Conservation (phyloP, 2,888 invertebrate species). For the Volucella inanis region DNA sequence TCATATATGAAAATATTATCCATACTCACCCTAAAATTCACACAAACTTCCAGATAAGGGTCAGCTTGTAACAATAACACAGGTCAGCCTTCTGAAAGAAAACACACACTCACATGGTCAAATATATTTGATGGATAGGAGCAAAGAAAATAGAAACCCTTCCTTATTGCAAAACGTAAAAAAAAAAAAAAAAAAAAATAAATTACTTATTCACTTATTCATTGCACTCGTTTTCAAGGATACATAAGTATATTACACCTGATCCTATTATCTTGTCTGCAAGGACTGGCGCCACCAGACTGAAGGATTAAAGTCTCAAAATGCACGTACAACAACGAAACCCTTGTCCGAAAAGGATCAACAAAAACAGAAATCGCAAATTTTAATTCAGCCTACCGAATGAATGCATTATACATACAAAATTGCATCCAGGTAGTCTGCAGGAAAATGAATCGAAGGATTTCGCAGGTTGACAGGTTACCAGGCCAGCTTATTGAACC, state of each 20-base stretch:
- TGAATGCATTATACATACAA: constrained; percentile 18
- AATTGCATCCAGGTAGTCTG: constrained; percentile 47
- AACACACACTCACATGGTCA: constrained; percentile 38
- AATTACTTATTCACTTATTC: constrained; percentile 65
- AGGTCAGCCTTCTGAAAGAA: constrained; percentile 14
- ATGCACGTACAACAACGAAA: constrained; percentile 31
- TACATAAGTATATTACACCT: constrained; percentile 72
- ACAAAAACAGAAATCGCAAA: constrained; percentile 28
- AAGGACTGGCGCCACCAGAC: constrained; percentile 69
- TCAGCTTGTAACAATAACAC: constrained; percentile 60
- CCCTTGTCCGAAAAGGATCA: constrained; percentile 43
- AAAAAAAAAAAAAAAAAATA: neutral
- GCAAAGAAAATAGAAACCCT: constrained; percentile 48
- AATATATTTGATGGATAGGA: constrained; percentile 31
- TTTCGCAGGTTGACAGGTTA: constrained; percentile 54
- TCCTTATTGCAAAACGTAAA: constrained; percentile 40
- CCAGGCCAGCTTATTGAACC: constrained; percentile 52
- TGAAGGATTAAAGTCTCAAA: constrained; percentile 70
- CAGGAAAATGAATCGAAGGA: constrained; percentile 28
- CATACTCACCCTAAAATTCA: constrained; percentile 43
- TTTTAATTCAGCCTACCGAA: constrained; percentile 4
- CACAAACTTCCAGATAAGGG: constrained; percentile 53
- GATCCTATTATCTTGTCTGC: constrained; percentile 70
- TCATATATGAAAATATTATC: constrained; percentile 60
- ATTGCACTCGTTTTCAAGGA: constrained; percentile 69